Conservation (phyloP, 2,113 vertebrate species). For the Copsychus sechellarum region DNA sequence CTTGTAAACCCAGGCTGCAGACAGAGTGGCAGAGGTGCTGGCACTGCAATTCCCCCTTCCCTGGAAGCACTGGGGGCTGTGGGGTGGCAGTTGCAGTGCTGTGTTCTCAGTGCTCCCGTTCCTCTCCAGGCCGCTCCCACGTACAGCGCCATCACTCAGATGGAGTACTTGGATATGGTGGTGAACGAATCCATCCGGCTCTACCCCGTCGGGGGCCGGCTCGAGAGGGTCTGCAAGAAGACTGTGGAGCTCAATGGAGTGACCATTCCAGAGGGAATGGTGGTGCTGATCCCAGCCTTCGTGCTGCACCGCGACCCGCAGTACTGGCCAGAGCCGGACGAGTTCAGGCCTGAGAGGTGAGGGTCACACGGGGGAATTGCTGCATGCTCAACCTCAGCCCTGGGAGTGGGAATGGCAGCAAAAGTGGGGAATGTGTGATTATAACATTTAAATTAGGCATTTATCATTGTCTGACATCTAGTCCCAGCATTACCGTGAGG, state of each 20-base stretch:
- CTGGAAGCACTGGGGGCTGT: fast-evolving
- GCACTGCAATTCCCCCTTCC: neutral
- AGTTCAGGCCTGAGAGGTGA: conserved; percentile 82
- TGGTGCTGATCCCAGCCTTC: conserved; percentile 67
- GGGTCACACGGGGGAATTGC: neutral
- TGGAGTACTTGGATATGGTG: conserved; percentile 86
- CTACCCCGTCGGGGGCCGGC: conserved; percentile 46
- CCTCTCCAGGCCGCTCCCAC: conserved; percentile 63
- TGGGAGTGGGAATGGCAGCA: neutral
- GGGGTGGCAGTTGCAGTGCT: neutral
- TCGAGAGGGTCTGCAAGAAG: conserved; percentile 83
- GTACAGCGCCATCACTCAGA: conserved; percentile 73
- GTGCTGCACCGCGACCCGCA: conserved; percentile 61
- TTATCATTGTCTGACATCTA: conserved; percentile 58
- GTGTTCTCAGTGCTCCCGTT: neutral
- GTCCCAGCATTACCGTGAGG: conserved; percentile 24
- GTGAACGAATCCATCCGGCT: conserved; percentile 80
- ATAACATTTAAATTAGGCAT: conserved; percentile 35
- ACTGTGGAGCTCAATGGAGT: conserved; percentile 77
- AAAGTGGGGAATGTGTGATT: conserved; percentile 1
- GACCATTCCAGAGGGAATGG: conserved; percentile 74
- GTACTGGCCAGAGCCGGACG: conserved; percentile 76
- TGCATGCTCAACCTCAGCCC: neutral
- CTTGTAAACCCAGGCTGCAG: neutral
- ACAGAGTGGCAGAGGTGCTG: neutral